Evolutionary conservation across 2,113 vertebrate genomes (phyloP), one percentile per base, ranked within the genome.

Genomic region (Rousettus leschenaultii): DNA sequence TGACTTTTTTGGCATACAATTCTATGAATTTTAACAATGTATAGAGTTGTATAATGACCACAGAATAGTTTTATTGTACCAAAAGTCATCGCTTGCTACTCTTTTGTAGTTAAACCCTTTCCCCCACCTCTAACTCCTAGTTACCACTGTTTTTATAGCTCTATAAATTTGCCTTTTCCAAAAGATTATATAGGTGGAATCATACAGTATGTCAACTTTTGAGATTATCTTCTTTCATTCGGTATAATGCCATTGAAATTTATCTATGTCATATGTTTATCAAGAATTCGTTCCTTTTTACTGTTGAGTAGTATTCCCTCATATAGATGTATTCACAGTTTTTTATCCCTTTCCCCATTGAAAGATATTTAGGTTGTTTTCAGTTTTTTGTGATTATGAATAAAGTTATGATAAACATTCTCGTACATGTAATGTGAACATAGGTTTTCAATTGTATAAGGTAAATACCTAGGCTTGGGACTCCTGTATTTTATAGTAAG

Each of bases 361-460:
- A 61, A 75, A 79, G 38, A 53, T 3, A 63, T 74, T 80, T 77
- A 80, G 22, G 6, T 73, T 68, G 15, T 51, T 93, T 93, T 28
- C 26, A 75, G 1, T 63, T 74, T 89, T 82, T 6, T 28, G 63
- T 78, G 35, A 90, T 65, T 82, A 84, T 35, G 33, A 80, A 35
- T 93, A 71, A 77, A 53, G 6, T 24, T 66, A 30, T 77, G 12
- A 68, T 91, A 79, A 93, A 35, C 30, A 61, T 43, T 48, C 12
- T 14, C 22, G 2, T 93, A 43, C 1, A 6, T 66, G 8, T 85
- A 43, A 4, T 90, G 11, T 75, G 26, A 84, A 21, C 43, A 40
- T 53, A 83, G 30, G 26, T 35, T 96, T 89, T 88, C 12, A 19
- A 90, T 92, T 65, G n/a, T 65, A 35, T 84, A 51, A 33, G 10